A percentile compares a stretch with the other conserved stretches of the same genome.
phyloP scores from a whole-genome alignment of 2,113 vertebrate species.

The Barnardius zonarius region DNA sequence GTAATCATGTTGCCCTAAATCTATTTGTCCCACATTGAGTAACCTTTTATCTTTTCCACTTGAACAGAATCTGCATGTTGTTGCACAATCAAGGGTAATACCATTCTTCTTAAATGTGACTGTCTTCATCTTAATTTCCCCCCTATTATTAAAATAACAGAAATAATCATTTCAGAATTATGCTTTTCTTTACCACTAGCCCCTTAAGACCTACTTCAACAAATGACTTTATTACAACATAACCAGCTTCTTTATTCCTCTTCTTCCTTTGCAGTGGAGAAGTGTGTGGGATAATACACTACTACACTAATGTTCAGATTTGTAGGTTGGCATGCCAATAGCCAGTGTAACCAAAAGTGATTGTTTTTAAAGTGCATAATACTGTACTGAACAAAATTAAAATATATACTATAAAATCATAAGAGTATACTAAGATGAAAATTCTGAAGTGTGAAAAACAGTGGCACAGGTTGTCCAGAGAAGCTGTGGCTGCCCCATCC shows the following conservation, averaged over 20 bases:
- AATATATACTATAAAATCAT: background rate
- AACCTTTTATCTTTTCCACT: conserved; percentile 5
- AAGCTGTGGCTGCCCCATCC: background rate
- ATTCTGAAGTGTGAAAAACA: background rate
- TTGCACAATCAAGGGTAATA: background rate
- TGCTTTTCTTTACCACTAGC: background rate
- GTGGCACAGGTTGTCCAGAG: background rate
- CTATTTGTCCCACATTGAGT: conserved; percentile 2
- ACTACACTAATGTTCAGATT: background rate
- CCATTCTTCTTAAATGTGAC: background rate
- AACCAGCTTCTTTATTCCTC: background rate
- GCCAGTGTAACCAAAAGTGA: background rate
- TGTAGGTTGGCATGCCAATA: background rate
- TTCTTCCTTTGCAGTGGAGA: background rate
- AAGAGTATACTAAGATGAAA: background rate
- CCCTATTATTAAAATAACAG: background rate
- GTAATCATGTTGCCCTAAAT: conserved; percentile 11
- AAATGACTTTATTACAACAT: conserved; percentile 1
- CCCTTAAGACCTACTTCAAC: background rate
- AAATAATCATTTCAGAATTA: background rate
- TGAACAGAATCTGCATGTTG: background rate
- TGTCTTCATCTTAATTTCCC: background rate
- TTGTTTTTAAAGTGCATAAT: background rate
- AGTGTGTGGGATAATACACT: background rate
- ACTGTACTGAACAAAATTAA: background rate